Evolutionary conservation across 2,797 vertebrate species (phyloP).

Genomic region (Propithecus perrieri): DNA sequence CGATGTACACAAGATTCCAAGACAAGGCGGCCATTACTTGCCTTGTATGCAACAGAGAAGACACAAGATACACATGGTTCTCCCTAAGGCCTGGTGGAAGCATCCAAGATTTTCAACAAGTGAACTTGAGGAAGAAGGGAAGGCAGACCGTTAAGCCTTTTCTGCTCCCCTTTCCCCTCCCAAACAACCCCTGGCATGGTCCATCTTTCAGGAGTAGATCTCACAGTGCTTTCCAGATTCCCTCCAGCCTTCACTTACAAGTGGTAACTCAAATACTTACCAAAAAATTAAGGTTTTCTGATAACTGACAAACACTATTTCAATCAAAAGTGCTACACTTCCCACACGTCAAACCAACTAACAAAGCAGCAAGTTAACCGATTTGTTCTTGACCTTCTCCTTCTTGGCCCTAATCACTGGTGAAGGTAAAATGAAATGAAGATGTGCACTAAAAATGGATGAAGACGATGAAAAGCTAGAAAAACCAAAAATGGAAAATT

Average conservation of each 20-base stretch:
- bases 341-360: neutral
- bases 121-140: neutral
- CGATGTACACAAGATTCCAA: neutral
- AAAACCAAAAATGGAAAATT: neutral
- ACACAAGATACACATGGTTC: neutral
- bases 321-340: neutral
- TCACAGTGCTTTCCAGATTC: neutral
- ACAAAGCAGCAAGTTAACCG: neutral
- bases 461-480: neutral
- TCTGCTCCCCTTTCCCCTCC: accelerated
- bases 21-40: neutral
- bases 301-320: neutral
- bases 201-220: neutral
- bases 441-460: neutral
- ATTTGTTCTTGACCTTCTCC: neutral
- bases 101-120: neutral
- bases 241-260: neutral
- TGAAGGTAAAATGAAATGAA: neutral
- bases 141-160: too few relatives aligned
- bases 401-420: neutral
- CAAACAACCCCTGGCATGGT: neutral
- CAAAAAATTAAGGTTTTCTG: neutral
- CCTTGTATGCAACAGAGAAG: neutral
- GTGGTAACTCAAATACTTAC: neutral
- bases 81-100: neutral